phyloP scores from a whole-genome alignment of 2,797 vertebrate species.

The Atherinosoma microstoma region DNA sequence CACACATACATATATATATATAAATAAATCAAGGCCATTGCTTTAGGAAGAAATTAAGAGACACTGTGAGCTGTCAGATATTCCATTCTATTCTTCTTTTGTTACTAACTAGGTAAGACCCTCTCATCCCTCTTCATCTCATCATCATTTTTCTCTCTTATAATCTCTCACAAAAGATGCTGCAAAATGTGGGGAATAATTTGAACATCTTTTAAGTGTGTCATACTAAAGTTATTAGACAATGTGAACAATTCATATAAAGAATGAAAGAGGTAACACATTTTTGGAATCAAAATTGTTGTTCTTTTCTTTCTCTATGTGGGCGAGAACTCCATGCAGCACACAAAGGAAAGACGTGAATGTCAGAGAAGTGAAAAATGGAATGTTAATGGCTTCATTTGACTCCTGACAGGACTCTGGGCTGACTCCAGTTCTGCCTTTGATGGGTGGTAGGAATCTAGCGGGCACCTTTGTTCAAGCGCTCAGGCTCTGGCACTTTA shows the following conservation, averaged over 20 bases:
- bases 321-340: constrained; percentile 15
- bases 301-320: constrained; percentile 12
- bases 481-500: constrained; percentile 54
- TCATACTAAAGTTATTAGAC: not conserved
- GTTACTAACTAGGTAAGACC: not conserved
- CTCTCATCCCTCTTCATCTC: no score
- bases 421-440: constrained; percentile 68
- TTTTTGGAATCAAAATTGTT: not conserved
- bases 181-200: constrained; percentile 1
- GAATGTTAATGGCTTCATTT: constrained; percentile 77
- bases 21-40: not conserved
- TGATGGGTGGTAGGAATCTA: constrained; percentile 64
- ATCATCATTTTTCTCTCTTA: not conserved
- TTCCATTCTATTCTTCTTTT: not conserved
- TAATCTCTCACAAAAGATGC: not conserved
- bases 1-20: not conserved
- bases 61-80: constrained; percentile 2
- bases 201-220: not conserved
- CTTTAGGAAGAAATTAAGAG: constrained; percentile 8
- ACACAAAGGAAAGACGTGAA: constrained; percentile 50
- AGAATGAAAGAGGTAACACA: constrained; percentile 17
- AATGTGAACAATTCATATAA: constrained; percentile 3
- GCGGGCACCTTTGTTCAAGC: constrained; percentile 68
- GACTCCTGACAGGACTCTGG: constrained; percentile 74
- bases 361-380: constrained; percentile 41